Conservation (phyloP, 2,888 invertebrate species). For the Lochmaea capreae region DNA sequence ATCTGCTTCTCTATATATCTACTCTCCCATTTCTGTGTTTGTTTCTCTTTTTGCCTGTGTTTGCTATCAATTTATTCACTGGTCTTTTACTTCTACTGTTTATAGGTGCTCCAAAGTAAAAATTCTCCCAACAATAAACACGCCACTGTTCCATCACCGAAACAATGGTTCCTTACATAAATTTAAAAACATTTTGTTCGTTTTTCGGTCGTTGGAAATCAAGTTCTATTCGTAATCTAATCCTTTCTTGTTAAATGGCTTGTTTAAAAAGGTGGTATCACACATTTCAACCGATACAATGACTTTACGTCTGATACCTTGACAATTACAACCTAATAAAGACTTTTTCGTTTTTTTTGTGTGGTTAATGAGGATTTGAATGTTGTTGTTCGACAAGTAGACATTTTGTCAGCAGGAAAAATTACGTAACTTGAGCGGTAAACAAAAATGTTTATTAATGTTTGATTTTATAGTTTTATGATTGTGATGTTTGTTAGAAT, state of each 20-base stretch:
- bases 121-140: neutral
- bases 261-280: conserved; percentile 49
- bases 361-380: conserved; percentile 37
- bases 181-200: conserved; percentile 44
- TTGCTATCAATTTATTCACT: too few relatives aligned
- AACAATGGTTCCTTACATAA: conserved; percentile 44
- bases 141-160: conserved; percentile 8
- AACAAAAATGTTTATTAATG: neutral
- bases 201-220: conserved; percentile 47
- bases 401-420: neutral
- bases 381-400: conserved; percentile 12
- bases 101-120: too few relatives aligned
- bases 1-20: too few relatives aligned
- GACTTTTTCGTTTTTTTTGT: conserved; percentile 44
- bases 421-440: neutral
- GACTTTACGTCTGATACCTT: conserved; percentile 49
- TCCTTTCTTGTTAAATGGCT: conserved; percentile 53
- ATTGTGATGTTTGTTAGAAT: too few relatives aligned
- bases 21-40: too few relatives aligned
- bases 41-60: too few relatives aligned
- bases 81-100: too few relatives aligned
- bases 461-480: too few relatives aligned
- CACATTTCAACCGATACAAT: conserved; percentile 51
- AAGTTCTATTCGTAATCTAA: conserved; percentile 54
- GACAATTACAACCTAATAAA: conserved; percentile 53